These are phyloP conservation scores for Rhadinocentrus ornatus DNA, from an alignment of 2,797 vertebrate genomes.

Conservation along the genomic window DNA sequence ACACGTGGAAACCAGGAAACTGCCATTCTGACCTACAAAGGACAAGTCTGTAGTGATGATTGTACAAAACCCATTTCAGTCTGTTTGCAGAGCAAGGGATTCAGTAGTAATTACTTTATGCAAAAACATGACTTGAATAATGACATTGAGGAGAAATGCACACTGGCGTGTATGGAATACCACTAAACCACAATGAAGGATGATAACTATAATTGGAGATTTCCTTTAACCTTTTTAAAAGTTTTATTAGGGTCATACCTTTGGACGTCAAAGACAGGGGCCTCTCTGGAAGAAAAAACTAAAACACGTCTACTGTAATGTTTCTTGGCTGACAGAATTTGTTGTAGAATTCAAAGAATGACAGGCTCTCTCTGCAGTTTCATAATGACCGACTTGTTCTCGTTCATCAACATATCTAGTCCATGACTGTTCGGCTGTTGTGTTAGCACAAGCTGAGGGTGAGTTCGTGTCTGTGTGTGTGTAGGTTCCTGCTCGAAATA, in stretches of 20 bases:
- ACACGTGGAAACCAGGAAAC: slow-evolving; percentile 14
- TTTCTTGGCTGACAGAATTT: slow-evolving; percentile 6
- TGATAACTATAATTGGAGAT: neutral
- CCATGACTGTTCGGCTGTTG: slow-evolving; percentile 3
- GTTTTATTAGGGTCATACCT: neutral
- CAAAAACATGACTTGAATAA: slow-evolving; percentile 68
- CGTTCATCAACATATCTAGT: slow-evolving; percentile 37
- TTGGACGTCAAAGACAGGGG: neutral
- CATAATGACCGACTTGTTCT: slow-evolving; percentile 33
- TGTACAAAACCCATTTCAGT: slow-evolving; percentile 54
- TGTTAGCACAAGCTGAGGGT: neutral
- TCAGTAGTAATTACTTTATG: slow-evolving; percentile 72
- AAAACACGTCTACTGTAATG: neutral
- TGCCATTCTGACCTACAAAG: slow-evolving; percentile 48
- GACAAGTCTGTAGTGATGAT: slow-evolving; percentile 61
- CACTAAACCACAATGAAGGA: neutral
- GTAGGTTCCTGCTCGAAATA: neutral
- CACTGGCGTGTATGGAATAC: slow-evolving; percentile 1
- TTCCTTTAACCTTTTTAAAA: neutral
- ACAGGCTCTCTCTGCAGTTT: slow-evolving; percentile 5
- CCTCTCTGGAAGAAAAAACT: neutral
- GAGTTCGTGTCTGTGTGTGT: neutral
- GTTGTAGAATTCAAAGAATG: slow-evolving; percentile 55
- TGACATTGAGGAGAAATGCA: slow-evolving; percentile 24
- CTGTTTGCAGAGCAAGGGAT: slow-evolving; percentile 49